Evolutionary conservation across 2,888 invertebrate genomes (phyloP).

Genomic region (Leucania comma): DNA sequence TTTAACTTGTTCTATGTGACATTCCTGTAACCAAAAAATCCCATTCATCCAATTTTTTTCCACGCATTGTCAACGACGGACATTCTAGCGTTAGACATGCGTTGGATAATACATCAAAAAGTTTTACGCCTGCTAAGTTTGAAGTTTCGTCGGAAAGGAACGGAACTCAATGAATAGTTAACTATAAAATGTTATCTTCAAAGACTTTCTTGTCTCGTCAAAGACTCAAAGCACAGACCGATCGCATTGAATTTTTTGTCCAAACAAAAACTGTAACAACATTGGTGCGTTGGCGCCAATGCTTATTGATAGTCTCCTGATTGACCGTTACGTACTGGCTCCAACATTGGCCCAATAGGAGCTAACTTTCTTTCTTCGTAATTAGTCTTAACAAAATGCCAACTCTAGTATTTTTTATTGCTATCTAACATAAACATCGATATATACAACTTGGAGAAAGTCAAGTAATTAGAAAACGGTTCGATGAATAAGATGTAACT

Average conservation of each 20-base stretch:
- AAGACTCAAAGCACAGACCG: slow-evolving; percentile 16
- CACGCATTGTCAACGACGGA: slow-evolving; percentile 31
- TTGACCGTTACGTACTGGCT: slow-evolving; percentile 20
- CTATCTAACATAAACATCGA: slow-evolving; percentile 33
- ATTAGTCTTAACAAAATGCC: slow-evolving; percentile 55
- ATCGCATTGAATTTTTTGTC: slow-evolving; percentile 7
- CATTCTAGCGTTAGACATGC: slow-evolving; percentile 25
- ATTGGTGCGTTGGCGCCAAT: slow-evolving; percentile 40
- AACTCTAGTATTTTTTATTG: slow-evolving; percentile 53
- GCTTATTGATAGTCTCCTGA: slow-evolving; percentile 15
- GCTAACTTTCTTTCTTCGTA: slow-evolving; percentile 49
- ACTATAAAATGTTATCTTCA: slow-evolving; percentile 20
- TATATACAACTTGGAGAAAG: slow-evolving; percentile 55
- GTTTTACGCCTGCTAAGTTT: slow-evolving; percentile 22
- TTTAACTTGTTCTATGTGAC: neutral
- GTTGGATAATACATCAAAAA: slow-evolving; percentile 19
- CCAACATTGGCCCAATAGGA: slow-evolving; percentile 27
- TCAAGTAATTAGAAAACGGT: slow-evolving; percentile 62
- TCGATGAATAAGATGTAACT: slow-evolving; percentile 53
- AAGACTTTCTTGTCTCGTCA: slow-evolving; percentile 28
- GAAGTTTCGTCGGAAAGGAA: slow-evolving; percentile 13
- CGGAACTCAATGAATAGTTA: slow-evolving; percentile 26
- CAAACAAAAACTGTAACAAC: slow-evolving; percentile 17
- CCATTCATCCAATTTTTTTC: slow-evolving; percentile 49
- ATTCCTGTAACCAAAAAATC: slow-evolving; percentile 35